phyloP scores from a whole-genome alignment of 2,113 vertebrate species.

The Hemichromis elongatus region DNA sequence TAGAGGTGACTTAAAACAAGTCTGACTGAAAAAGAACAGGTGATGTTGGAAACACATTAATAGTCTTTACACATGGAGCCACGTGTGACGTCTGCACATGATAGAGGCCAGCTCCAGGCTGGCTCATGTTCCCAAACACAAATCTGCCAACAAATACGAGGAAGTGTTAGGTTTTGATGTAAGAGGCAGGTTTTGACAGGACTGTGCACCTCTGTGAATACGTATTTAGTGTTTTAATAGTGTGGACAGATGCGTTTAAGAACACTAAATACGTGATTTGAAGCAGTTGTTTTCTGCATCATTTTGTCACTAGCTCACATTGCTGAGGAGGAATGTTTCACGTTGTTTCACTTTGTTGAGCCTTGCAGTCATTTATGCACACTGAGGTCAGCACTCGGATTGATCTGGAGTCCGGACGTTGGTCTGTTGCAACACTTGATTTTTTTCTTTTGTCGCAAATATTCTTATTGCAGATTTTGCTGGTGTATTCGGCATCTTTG shows the following conservation, averaged over 20 bases:
- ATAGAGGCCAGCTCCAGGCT: background rate
- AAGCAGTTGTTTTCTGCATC: background rate
- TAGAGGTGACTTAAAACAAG: no score
- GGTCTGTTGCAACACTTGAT: background rate
- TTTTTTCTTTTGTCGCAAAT: accelerated
- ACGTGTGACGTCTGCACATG: no score
- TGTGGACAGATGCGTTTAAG: accelerated
- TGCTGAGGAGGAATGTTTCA: background rate
- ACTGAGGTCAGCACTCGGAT: no score
- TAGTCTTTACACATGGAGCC: background rate
- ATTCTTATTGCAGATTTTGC: background rate
- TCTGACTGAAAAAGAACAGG: accelerated
- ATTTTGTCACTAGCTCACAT: background rate
- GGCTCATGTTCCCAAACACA: background rate
- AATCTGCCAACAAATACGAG: background rate
- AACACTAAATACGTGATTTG: background rate
- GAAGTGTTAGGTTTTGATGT: background rate
- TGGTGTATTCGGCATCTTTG: background rate
- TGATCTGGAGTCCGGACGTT: background rate
- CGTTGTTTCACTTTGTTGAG: background rate
- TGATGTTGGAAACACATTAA: accelerated
- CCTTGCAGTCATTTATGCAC: background rate
- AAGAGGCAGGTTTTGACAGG: background rate
- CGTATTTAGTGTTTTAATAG: background rate
- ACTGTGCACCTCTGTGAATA: background rate